Percentiles rank a stretch among this genome's conserved stretches.
phyloP scores from a whole-genome alignment of 30 jellyfish, hydroid and myxozoan species.

The Cassiopea xamachana region DNA sequence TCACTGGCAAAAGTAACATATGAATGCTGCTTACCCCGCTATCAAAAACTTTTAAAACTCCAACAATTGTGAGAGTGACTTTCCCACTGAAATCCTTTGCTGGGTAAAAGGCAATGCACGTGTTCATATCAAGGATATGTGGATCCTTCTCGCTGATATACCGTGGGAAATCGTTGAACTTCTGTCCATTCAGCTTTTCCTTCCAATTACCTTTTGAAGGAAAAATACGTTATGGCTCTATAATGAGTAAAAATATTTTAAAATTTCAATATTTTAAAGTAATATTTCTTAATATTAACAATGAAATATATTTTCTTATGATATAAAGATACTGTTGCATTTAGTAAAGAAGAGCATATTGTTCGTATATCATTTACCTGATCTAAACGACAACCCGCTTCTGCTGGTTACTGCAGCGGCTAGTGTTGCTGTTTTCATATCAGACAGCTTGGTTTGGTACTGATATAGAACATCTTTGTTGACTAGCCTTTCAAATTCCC shows the following conservation, averaged over 20 bases:
- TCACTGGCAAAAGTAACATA: not conserved
- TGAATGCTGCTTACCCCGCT: not conserved
- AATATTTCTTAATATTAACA: too few relatives aligned
- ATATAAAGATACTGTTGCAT: too few relatives aligned
- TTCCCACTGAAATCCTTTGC: conserved; percentile 33
- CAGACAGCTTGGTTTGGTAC: not conserved
- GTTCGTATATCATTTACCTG: not conserved
- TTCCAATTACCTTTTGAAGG: conserved; percentile 28
- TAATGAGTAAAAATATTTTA: not conserved
- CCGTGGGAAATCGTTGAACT: not conserved
- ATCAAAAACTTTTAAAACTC: not conserved
- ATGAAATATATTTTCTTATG: too few relatives aligned
- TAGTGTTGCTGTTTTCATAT: not conserved
- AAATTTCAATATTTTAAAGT: too few relatives aligned
- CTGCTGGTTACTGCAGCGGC: not conserved
- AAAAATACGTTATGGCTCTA: not conserved
- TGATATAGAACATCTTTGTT: not conserved
- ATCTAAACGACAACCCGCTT: not conserved
- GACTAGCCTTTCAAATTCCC: not conserved
- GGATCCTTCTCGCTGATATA: conserved; percentile 3
- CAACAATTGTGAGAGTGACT: conserved; percentile 12
- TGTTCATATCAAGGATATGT: not conserved
- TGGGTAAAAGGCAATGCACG: conserved; percentile 33
- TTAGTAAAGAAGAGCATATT: too few relatives aligned
- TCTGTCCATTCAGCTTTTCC: not conserved